Percentiles rank a stretch among this genome's conserved stretches.
Evolutionary conservation across 2,113 vertebrate genomes (phyloP).

Genomic region (Eurystomus gularis): DNA sequence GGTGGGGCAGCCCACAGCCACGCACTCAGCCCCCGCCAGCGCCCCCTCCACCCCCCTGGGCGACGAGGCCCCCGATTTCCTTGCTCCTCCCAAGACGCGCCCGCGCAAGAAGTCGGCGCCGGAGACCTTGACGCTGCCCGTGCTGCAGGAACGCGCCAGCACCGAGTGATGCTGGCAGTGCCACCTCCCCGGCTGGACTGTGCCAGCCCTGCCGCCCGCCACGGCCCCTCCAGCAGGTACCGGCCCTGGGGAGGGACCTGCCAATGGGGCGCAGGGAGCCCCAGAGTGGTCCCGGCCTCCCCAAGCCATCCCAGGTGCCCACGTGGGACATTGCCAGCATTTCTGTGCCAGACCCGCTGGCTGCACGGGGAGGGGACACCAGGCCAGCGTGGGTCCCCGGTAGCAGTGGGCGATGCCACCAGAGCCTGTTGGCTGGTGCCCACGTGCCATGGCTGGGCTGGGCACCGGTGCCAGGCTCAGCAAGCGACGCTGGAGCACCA

Average conservation of each 20-base stretch:
- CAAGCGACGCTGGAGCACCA: background rate
- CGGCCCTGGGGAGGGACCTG: background rate
- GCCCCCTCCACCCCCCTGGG: slow-evolving; percentile 69
- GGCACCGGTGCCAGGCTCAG: background rate
- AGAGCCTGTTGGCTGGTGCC: background rate
- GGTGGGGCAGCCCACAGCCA: slow-evolving; percentile 18
- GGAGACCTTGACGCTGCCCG: slow-evolving; percentile 67
- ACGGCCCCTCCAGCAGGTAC: background rate
- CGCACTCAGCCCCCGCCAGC: slow-evolving; percentile 63
- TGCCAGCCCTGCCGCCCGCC: background rate
- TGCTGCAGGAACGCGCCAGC: slow-evolving; percentile 46
- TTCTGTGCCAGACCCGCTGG: background rate
- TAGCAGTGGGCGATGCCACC: rapidly evolving
- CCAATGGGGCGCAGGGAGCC: background rate
- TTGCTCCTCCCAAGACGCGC: slow-evolving; percentile 66
- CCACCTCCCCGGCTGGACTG: background rate
- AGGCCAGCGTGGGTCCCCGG: background rate
- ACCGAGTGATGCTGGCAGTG: background rate
- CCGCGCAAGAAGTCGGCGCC: slow-evolving; percentile 73
- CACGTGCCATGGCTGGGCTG: rapidly evolving
- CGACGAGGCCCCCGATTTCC: slow-evolving; percentile 73
- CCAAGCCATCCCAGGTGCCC: background rate
- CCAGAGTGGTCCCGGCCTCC: background rate
- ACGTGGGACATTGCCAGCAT: background rate
- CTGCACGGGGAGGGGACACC: background rate